Evolutionary conservation across 2,888 invertebrate species (phyloP), one percentile per base, ranked within the genome.

Genomic region (Notodonta ziczac): DNA sequence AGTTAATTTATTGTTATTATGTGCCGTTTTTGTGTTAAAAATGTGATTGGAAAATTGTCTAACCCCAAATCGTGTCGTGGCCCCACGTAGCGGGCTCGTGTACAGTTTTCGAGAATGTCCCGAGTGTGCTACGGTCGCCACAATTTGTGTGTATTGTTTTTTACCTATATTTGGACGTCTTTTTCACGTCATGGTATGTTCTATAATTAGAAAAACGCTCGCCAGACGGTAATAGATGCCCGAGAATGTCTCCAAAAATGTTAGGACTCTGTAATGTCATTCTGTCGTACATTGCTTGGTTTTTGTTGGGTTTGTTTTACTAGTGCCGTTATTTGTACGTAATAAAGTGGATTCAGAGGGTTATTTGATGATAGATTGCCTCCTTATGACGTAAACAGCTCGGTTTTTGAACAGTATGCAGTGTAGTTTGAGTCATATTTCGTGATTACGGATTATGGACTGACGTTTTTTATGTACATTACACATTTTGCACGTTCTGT

Each of bases 1-100:
- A 93, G 90, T 90, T 90, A 82, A 88, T 88, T 90, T 88, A 83
- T 85, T 86, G 84, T 88, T 85, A 67, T 83, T 89, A 87, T 81
- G 91, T 91, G 89, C 79, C 79, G 88, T 89, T 91, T 82, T 87
- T 87, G 89, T 91, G 91, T 85, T 79, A 85, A 86, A 73, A 87
- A 87, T 89, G 91, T 91, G 90, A 87, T 90, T 85, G 83, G 84
- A 86, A 85, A 88, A 84, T 87, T 83, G 88, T 89, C 91, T 93
- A 93, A 93, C 93, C 93, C 91, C 87, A 91, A 89, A 88, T 81
- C 89, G 89, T 90, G 91, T 91, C 93, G 93, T 90, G 93, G 93
- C 91, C 93, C 90, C 93, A 93, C 93, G 93, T 90, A 89, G 88
- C 87, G 88, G 85, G 81, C 84, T 87, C 83, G 86, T 88, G 86